Evolutionary conservation across 1,140 invertebrate genomes (phyloP), one percentile per base, ranked within the genome.

Genomic region (Asobara japonica): DNA sequence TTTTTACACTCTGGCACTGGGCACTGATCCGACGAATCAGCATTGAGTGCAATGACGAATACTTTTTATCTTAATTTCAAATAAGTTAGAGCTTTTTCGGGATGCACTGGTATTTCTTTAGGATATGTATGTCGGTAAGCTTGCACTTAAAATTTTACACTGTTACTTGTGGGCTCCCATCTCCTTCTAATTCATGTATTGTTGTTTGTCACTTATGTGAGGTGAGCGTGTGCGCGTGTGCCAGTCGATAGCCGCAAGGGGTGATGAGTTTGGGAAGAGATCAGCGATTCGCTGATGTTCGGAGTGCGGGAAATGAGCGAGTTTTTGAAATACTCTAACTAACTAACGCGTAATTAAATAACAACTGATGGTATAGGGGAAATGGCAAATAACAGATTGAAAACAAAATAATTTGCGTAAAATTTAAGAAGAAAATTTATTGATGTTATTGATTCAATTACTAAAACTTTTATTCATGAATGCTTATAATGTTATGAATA

Each of bases 191-290:
- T 13, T 56, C 51, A 56, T 56, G 20, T 56, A 56, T 56, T 56
- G 51, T 56, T 56, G 3, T 56, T 56, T 56, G 18, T 56, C 51
- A 56, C 22, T 56, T 56, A 6, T 56, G 18, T 22, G 51, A 45
- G 41, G 41, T 45, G 41, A 16, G 41, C n/a, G 20, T 36, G 33
- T 65, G 38, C 65, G 65, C 65, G 65, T 66, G 65, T 48, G 65
- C 65, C 18, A 66, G 65, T 66, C 65, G 33, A 66, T 66, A 66
- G 2, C 18, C 2, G 13, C n/a, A 5, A 45, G 41, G 4, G 4
- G 5, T 33, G 31, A 5, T 16, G 41, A 11, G n/a, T 11, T 2
- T 45, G 41, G 13, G 13, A 18, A 45, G 41, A 45, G 41, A 45
- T 45, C 41, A 16, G 41, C 0, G 13, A 7, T 45, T 45, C 41